phyloP scores from a whole-genome alignment of 2,888 invertebrate species.

The Pseudolycoriella hygida region DNA sequence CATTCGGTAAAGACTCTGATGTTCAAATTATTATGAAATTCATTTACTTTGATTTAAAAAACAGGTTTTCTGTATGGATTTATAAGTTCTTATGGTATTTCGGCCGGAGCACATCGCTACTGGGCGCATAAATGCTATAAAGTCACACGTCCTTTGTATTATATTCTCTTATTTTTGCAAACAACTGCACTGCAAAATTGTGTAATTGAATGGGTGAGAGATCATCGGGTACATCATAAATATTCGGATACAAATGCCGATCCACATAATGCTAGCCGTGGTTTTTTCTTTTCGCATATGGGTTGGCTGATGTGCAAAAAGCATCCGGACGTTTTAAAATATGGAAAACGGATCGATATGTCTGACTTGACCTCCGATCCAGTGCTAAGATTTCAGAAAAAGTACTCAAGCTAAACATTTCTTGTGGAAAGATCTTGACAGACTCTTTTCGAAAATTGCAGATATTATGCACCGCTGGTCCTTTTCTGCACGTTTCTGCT shows the following conservation, averaged over 20 bases:
- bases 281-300: slow-evolving; percentile 82
- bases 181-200: slow-evolving; percentile 59
- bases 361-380: slow-evolving; percentile 53
- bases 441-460: slow-evolving; percentile 22
- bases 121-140: slow-evolving; percentile 69
- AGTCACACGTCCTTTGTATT: slow-evolving; percentile 48
- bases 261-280: slow-evolving; percentile 52
- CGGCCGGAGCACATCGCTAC: slow-evolving; percentile 62
- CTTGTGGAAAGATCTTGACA: too few species aligned
- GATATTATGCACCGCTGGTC: slow-evolving; percentile 52
- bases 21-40: too few species aligned
- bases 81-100: slow-evolving; percentile 36
- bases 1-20: too few species aligned
- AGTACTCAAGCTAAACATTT: slow-evolving; percentile 29
- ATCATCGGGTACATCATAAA: slow-evolving; percentile 79
- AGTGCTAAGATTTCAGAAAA: slow-evolving; percentile 62
- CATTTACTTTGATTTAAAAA: too few species aligned
- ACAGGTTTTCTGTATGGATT: too few species aligned
- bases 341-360: slow-evolving; percentile 47
- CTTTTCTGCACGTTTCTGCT: slow-evolving; percentile 44
- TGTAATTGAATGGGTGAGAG: slow-evolving; percentile 72
- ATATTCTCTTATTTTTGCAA: slow-evolving; percentile 51
- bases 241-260: slow-evolving; percentile 76
- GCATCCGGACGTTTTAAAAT: slow-evolving; percentile 56
- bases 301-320: slow-evolving; percentile 81